Base-by-base conservation (phyloP, 1,140 invertebrate species). In the Psix sp. region DNA sequence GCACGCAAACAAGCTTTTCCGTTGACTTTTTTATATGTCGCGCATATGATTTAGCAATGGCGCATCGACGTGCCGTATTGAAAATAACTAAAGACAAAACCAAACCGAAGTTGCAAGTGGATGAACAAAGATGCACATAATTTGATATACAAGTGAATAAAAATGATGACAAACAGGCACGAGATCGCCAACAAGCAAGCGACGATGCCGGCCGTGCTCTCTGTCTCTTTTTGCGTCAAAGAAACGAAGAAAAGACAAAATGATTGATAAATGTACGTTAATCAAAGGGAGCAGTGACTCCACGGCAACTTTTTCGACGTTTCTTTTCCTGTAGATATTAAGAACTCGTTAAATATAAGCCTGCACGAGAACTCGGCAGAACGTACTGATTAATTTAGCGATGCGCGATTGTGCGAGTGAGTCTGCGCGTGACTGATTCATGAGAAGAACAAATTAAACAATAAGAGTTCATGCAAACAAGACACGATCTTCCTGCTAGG, bases 321-420 rank as follows among this genome's bases (percentile, higher is more conserved):
- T 74, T 70, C 66, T 77, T 77, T 73, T 77, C 62, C 60, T 72
- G 46, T 67, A 51, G 71, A 24, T 9, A 5, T 65, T 66, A 71
- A 68, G 67, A 35, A 62, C 24, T 56, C 63, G 20, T 62, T 59
- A 65, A 62, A n/a, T 18, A 57, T 62, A 70, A 78, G 62, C 51
- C 72, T 75, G 60, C 45, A 60, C 38, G 57, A 51, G 51, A 17
- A 65, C 71, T 80, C 66, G 57, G 76, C 66, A 81, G 78, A 83
- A 78, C 76, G 82, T 80, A 84, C 81, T 84, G 82, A 84, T 78
- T 84, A 83, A 67, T 83, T 84, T 80, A 84, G 77, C 78, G 70
- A 17, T 31, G 38, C 24, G 35, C 43, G 49, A 36, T 13, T 49
- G 56, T 11, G 42, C 38, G 17, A 20, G 36, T 13, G 59, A 45